phyloP scores from a whole-genome alignment of 2,888 invertebrate species.

The Priocnemis perturbator region DNA sequence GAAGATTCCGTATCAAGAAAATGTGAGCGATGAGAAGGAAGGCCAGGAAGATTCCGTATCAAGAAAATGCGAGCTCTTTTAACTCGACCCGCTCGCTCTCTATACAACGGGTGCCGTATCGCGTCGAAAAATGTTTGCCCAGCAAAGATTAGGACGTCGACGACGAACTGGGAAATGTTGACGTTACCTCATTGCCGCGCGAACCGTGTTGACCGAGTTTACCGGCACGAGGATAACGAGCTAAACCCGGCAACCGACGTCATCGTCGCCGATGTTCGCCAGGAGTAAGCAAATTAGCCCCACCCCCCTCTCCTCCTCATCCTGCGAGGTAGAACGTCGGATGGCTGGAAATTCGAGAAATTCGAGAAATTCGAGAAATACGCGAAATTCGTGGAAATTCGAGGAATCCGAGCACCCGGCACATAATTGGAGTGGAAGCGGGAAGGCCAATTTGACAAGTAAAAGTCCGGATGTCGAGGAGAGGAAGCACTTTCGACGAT shows the following conservation, averaged over 20 bases:
- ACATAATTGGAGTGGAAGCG: not conserved
- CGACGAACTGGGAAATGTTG: slow-evolving; percentile 32
- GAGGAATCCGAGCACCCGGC: not conserved
- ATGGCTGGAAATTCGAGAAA: not conserved
- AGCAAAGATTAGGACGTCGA: slow-evolving; percentile 47
- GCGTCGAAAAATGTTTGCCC: slow-evolving; percentile 44
- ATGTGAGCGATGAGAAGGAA: not conserved
- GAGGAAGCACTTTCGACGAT: not conserved
- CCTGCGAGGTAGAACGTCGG: not conserved
- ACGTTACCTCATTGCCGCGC: slow-evolving; percentile 41
- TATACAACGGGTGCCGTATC: slow-evolving; percentile 10
- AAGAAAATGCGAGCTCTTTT: not conserved
- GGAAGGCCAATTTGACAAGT: no score
- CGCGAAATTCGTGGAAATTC: not conserved
- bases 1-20: not conserved
- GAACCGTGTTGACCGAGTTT: slow-evolving; percentile 32
- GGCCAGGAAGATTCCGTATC: not conserved
- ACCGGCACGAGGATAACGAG: slow-evolving; percentile 35
- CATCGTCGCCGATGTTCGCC: slow-evolving; percentile 3
- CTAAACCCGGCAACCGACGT: slow-evolving; percentile 24
- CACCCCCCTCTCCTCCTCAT: not conserved
- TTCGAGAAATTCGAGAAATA: slow-evolving; percentile 4
- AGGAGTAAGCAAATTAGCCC: slow-evolving; percentile 27
- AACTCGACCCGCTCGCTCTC: slow-evolving; percentile 1
- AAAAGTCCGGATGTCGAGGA: no score